These are phyloP conservation scores for Platypus cylindrus DNA, from an alignment of 2,888 invertebrate species.

Conservation along the genomic window DNA sequence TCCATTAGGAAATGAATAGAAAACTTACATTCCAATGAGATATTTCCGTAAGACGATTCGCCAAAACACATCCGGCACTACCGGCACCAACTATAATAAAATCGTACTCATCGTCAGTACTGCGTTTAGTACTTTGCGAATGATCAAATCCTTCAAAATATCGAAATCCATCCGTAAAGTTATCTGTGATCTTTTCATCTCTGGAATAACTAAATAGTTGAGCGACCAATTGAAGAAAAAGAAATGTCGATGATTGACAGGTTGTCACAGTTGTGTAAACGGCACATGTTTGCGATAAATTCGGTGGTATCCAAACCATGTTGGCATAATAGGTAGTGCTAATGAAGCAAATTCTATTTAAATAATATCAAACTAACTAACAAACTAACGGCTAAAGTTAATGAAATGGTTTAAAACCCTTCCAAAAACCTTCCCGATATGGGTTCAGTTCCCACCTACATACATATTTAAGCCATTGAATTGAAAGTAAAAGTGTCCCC, in stretches of 20 bases:
- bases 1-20: too few species aligned
- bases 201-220: slow-evolving; percentile 43
- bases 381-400: too few species aligned
- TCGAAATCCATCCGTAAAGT: too few species aligned
- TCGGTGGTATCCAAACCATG: slow-evolving; percentile 42
- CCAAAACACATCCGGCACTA: slow-evolving; percentile 54
- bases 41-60: slow-evolving; percentile 50
- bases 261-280: slow-evolving; percentile 43
- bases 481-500: slow-evolving; percentile 14
- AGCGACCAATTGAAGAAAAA: slow-evolving; percentile 46
- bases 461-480: slow-evolving; percentile 7
- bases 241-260: slow-evolving; percentile 44
- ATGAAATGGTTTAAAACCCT: too few species aligned
- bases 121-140: too few species aligned
- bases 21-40: slow-evolving; percentile 45
- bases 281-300: slow-evolving; percentile 42
- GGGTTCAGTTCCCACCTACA: slow-evolving; percentile 6
- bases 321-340: too few species aligned
- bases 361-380: too few species aligned
- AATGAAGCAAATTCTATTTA: too few species aligned
- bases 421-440: too few species aligned
- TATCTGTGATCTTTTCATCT: slow-evolving; percentile 13
- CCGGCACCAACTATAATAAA: slow-evolving; percentile 55
- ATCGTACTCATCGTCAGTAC: slow-evolving; percentile 30
- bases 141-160: not conserved